Evolutionary conservation across 2,797 vertebrate species (phyloP).

Genomic region (Luscinia megarhynchos): DNA sequence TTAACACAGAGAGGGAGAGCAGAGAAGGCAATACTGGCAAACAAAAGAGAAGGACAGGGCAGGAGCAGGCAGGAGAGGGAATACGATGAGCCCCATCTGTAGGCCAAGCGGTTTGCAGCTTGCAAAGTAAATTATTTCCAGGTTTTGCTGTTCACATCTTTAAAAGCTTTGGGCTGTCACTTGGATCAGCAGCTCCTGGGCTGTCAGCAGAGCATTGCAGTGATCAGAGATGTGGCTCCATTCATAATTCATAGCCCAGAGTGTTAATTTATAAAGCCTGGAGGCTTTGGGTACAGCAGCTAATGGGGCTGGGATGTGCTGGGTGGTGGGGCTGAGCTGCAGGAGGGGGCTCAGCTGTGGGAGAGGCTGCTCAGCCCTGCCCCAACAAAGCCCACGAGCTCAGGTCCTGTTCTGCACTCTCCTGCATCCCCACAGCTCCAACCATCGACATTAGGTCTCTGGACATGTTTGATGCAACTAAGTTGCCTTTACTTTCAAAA

Average conservation of each 20-base stretch:
- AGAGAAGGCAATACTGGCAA: background rate
- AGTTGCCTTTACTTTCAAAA: background rate
- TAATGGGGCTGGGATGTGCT: background rate
- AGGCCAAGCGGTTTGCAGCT: background rate
- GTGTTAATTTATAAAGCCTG: background rate
- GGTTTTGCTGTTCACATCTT: background rate
- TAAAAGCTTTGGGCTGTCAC: background rate
- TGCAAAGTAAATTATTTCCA: background rate
- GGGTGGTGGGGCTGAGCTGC: rapidly evolving
- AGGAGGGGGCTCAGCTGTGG: background rate
- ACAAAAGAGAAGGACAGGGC: background rate
- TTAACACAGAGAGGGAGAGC: background rate
- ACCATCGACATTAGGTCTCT: rapidly evolving
- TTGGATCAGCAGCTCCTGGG: background rate
- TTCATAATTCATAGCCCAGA: conserved; percentile 23
- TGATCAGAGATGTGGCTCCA: background rate
- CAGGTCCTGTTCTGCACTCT: background rate
- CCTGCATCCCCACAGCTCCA: background rate
- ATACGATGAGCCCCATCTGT: background rate
- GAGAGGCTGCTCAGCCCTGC: background rate
- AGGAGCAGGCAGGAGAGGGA: background rate
- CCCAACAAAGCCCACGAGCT: background rate
- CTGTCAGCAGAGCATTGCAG: background rate
- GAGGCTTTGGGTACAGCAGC: background rate
- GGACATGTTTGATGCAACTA: background rate